Evolutionary conservation across 2,888 invertebrate species (phyloP).

Genomic region (Eilema griseolum): DNA sequence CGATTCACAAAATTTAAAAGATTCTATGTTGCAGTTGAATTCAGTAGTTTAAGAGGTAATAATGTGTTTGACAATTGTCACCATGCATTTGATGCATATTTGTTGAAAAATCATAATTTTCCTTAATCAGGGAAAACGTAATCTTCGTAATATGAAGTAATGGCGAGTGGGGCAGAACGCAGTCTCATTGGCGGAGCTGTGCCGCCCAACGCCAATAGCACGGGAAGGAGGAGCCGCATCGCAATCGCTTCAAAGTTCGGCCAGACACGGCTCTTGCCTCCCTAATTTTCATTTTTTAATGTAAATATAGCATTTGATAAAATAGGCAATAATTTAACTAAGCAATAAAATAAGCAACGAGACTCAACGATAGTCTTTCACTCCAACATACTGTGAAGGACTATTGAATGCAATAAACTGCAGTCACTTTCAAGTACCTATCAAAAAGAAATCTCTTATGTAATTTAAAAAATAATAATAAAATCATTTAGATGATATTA

Average conservation of each 20-base stretch:
- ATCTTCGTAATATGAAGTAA: slow-evolving; percentile 66
- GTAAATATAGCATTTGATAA: not conserved
- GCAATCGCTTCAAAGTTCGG: slow-evolving; percentile 74
- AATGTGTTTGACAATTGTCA: slow-evolving; percentile 8
- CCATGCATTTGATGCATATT: slow-evolving; percentile 36
- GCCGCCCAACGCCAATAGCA: slow-evolving; percentile 78
- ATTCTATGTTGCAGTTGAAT: not conserved
- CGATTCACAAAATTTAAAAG: slow-evolving; percentile 10
- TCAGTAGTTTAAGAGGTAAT: not conserved
- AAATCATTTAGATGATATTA: too few species aligned
- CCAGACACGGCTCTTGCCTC: slow-evolving; percentile 70
- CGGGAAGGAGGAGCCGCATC: slow-evolving; percentile 77
- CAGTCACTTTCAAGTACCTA: not conserved
- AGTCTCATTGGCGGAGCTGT: slow-evolving; percentile 76
- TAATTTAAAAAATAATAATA: too few species aligned
- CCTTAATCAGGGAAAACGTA: slow-evolving; percentile 70
- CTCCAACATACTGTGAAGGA: not conserved
- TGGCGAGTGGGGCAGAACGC: slow-evolving; percentile 77
- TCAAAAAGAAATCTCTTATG: too few species aligned
- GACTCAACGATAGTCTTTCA: not conserved
- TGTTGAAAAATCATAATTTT: slow-evolving; percentile 59
- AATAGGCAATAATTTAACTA: not conserved
- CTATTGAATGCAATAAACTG: not conserved
- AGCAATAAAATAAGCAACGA: not conserved
- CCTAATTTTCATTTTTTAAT: slow-evolving; percentile 61